Evolutionary conservation across 2,888 invertebrate species (phyloP), one percentile per base, ranked within the genome.

Genomic region (Nesidiocoris tenuis): DNA sequence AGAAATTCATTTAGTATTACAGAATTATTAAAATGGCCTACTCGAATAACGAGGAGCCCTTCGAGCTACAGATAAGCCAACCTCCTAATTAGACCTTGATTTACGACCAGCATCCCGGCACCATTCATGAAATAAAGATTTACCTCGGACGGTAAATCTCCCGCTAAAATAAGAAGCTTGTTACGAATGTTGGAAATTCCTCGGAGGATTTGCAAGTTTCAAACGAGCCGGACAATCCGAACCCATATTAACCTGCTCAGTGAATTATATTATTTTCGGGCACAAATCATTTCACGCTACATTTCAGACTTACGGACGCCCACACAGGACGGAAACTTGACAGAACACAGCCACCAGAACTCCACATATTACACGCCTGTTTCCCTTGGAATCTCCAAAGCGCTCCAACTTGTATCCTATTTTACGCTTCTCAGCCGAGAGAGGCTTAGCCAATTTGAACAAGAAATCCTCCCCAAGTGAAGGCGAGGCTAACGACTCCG

Each of bases 231-330:
- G 5, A 39, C 5, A 39, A 39, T 39, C 39, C 12, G 39, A 39
- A 39, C 12, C 39, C 39, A 39, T 39, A 39, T 39, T 39, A 39
- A 39, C 39, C 39, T 24, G 64, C 9, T 64, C 64, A 24, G 25
- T 65, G 65, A 65, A 65, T 65, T 39, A 65, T 63, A 63, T 63
- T 17, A 65, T 65, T 39, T 65, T 65, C 17, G 65, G 65, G 9
- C 21, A 65, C 39, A 39, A 65, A 65, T 65, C 65, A 65, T 65
- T 65, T 65, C 65, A 39, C 39, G 65, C 65, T 65, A 65, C 65
- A 65, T 39, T 65, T 65, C 39, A 65, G 25, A 65, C 65, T 65
- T 39, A 39, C 39, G 39, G 1, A 17, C 65, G 25, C 65, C 65
- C 39, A 65, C 65, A 39, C 65, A 18, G 39, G 65, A 19, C 39